Evolutionary conservation across 2,797 vertebrate species (phyloP).

Genomic region (Pagetopsis macropterus): DNA sequence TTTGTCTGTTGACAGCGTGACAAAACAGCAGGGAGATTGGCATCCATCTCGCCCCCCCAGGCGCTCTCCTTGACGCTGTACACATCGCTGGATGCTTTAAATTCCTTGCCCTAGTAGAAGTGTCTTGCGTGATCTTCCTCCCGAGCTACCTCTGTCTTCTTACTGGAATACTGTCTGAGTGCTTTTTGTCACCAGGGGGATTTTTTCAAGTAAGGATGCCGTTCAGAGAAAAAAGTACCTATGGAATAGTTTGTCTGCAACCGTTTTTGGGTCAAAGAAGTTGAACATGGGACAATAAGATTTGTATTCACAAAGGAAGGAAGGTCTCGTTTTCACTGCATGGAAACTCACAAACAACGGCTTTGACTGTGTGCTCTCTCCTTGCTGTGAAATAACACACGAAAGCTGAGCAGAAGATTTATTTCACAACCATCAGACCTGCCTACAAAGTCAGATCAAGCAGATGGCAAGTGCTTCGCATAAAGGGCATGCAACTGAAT

Average conservation of each 20-base stretch:
- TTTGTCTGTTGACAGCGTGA: constrained; percentile 67
- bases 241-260: constrained; percentile 39
- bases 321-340: constrained; percentile 15
- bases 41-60: constrained; percentile 64
- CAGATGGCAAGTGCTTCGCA: constrained; percentile 75
- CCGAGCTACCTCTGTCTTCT: constrained; percentile 55
- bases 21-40: constrained; percentile 71
- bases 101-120: constrained; percentile 67
- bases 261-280: constrained; percentile 38
- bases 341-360: neutral
- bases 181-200: constrained; percentile 34
- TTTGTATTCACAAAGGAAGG: neutral
- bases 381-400: constrained; percentile 34
- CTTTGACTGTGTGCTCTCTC: neutral
- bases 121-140: constrained; percentile 64
- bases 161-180: constrained; percentile 47
- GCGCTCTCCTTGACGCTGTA: constrained; percentile 65
- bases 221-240: constrained; percentile 14
- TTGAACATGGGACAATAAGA: constrained; percentile 5
- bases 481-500: constrained; percentile 76
- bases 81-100: constrained; percentile 69
- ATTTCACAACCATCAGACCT: constrained; percentile 49
- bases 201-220: constrained; percentile 37
- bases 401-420: constrained; percentile 56
- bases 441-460: constrained; percentile 64